phyloP scores from a whole-genome alignment of 2,888 invertebrate species.

The Drymonia ruficornis region DNA sequence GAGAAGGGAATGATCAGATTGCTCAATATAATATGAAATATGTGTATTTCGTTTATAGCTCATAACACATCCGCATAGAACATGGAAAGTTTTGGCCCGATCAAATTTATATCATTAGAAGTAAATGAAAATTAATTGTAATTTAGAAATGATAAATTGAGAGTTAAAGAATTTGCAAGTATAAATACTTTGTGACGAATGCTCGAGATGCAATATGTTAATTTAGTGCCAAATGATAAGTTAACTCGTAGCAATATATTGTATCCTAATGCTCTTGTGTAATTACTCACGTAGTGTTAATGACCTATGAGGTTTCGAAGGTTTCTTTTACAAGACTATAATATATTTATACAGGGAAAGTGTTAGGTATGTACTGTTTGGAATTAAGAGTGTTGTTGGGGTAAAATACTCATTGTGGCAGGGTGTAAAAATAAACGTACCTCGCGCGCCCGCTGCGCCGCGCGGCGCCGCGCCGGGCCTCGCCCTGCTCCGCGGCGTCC shows the following conservation, averaged over 20 bases:
- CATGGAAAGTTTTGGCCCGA: conserved; percentile 66
- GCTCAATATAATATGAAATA: conserved; percentile 72
- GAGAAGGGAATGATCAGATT: conserved; percentile 59
- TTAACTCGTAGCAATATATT: conserved; percentile 84
- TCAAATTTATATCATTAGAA: conserved; percentile 69
- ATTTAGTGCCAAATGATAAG: conserved; percentile 85
- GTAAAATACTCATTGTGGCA: conserved; percentile 80
- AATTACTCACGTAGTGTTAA: conserved; percentile 83
- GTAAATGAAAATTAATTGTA: conserved; percentile 67
- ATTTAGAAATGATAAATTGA: conserved; percentile 66
- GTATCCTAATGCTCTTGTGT: conserved; percentile 82
- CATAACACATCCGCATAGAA: conserved; percentile 52
- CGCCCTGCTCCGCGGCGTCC: no score
- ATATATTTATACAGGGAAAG: conserved; percentile 84
- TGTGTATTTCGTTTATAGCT: conserved; percentile 62
- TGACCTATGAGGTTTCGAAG: conserved; percentile 81
- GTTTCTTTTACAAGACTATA: conserved; percentile 85
- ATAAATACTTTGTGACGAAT: conserved; percentile 75
- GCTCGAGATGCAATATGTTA: conserved; percentile 84
- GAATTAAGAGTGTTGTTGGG: conserved; percentile 80
- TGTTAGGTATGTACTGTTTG: conserved; percentile 81
- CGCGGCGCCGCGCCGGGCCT: no score
- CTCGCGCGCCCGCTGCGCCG: conserved; percentile 20
- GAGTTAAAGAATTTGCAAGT: conserved; percentile 70
- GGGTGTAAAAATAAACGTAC: conserved; percentile 75